Conservation (phyloP, 2,113 vertebrate genomes). For the Anguilla japonica region DNA sequence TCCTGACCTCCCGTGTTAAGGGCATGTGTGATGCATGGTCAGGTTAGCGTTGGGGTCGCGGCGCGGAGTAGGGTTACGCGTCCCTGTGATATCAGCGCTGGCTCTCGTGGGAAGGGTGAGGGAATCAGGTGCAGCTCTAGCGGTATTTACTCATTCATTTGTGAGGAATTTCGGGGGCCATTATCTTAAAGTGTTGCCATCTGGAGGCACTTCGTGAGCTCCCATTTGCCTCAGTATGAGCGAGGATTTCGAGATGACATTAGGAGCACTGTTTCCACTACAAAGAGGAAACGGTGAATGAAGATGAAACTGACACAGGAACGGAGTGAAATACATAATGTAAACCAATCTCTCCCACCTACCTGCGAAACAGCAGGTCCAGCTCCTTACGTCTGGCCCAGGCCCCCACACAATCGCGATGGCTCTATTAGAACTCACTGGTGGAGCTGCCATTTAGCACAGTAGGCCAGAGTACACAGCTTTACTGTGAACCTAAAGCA, state of each 20-base stretch:
- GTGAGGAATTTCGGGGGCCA: constrained; percentile 68
- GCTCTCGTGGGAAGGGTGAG: constrained; percentile 24
- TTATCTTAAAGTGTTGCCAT: constrained; percentile 73
- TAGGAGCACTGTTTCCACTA: background rate
- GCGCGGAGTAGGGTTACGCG: background rate
- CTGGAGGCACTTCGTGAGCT: constrained; percentile 67
- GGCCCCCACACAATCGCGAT: background rate
- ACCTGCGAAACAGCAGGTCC: background rate
- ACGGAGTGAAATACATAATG: background rate
- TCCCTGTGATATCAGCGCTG: background rate
- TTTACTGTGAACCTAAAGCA: background rate
- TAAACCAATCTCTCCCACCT: background rate
- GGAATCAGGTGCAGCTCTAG: constrained; percentile 66
- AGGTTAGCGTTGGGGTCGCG: background rate
- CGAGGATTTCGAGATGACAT: constrained; percentile 22
- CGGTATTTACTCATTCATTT: constrained; percentile 70
- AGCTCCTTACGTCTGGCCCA: background rate
- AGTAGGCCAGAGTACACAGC: background rate
- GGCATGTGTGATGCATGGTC: background rate
- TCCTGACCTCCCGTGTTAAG: background rate
- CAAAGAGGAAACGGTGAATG: background rate
- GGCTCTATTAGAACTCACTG: background rate
- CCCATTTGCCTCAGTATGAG: constrained; percentile 54
- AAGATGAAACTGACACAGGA: background rate
- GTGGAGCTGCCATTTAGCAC: background rate